Evolutionary conservation across 2,797 vertebrate genomes (phyloP).

Genomic region (Gadopsis marmoratus): DNA sequence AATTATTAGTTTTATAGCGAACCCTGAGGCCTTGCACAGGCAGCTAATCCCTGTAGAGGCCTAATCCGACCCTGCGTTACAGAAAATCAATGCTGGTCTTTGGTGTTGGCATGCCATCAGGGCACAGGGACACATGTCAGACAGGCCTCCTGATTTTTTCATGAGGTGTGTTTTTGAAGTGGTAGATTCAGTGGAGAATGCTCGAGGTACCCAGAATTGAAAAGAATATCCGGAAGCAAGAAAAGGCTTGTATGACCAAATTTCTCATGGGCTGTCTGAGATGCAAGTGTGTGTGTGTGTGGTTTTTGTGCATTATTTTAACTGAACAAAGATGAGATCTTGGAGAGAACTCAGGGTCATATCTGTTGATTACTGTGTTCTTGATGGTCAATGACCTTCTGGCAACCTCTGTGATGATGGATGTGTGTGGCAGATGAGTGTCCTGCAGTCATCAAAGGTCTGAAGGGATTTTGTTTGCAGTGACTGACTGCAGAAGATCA

Average conservation of each 20-base stretch:
- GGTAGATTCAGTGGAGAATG: conserved; percentile 85
- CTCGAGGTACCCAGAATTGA: conserved; percentile 87
- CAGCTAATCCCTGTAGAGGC: conserved; percentile 90
- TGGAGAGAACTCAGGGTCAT: conserved; percentile 12
- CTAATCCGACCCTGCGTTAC: conserved; percentile 88
- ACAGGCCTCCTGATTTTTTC: conserved; percentile 87
- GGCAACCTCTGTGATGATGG: conserved; percentile 59
- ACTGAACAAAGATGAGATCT: conserved; percentile 28
- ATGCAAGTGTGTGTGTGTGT: conserved; percentile 57
- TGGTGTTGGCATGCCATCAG: conserved; percentile 85
- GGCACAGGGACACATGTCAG: conserved; percentile 87
- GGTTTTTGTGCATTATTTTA: conserved; percentile 55
- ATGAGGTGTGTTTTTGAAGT: conserved; percentile 88
- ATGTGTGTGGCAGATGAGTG: conserved; percentile 53
- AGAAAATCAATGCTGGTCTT: conserved; percentile 93
- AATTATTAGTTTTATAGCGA: conserved; percentile 92
- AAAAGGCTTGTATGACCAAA: conserved; percentile 66
- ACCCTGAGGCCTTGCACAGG: conserved; percentile 88
- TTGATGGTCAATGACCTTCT: conserved; percentile 53
- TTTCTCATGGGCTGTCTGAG: conserved; percentile 74
- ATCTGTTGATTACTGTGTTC: conserved; percentile 22
- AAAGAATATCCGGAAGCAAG: conserved; percentile 84
- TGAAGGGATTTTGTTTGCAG: conserved; percentile 60
- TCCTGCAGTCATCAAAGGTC: conserved; percentile 63
- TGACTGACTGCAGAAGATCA: conserved; percentile 66